phyloP scores from a whole-genome alignment of 2,888 invertebrate species.

The Orthosia gracilis region DNA sequence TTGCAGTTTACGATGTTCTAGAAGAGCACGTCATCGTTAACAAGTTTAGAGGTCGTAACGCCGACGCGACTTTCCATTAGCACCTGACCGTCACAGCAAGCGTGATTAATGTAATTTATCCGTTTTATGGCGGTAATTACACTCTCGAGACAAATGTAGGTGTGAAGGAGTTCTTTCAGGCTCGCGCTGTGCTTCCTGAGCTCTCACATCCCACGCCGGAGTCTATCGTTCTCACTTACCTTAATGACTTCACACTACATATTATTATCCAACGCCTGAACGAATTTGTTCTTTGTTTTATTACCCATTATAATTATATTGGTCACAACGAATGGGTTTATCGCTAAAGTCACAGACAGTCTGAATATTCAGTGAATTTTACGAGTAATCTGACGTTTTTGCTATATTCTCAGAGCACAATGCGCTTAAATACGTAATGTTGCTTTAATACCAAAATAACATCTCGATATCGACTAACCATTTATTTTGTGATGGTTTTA shows the following conservation, averaged over 20 bases:
- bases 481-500: slow-evolving; percentile 83
- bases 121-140: slow-evolving; percentile 83
- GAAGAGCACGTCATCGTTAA: slow-evolving; percentile 69
- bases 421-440: slow-evolving; percentile 63
- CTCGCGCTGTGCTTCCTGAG: slow-evolving; percentile 26
- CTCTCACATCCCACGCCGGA: slow-evolving; percentile 31
- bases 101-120: slow-evolving; percentile 88
- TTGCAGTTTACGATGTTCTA: slow-evolving; percentile 72
- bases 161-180: slow-evolving; percentile 59
- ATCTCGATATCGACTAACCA: slow-evolving; percentile 72
- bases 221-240: slow-evolving; percentile 73
- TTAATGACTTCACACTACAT: slow-evolving; percentile 73
- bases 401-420: slow-evolving; percentile 30
- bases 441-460: slow-evolving; percentile 65
- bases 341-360: slow-evolving; percentile 40
- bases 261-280: slow-evolving; percentile 20
- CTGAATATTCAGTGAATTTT: slow-evolving; percentile 61
- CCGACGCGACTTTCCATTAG: slow-evolving; percentile 80
- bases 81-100: slow-evolving; percentile 83
- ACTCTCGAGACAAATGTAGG: slow-evolving; percentile 75
- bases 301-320: slow-evolving; percentile 26
- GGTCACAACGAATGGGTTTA: slow-evolving; percentile 55
- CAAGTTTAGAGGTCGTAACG: slow-evolving; percentile 77
- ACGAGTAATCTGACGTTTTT: slow-evolving; percentile 48
- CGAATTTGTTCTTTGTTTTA: slow-evolving; percentile 28